Evolutionary conservation across 2,888 invertebrate species (phyloP).

Genomic region (Monochamus alternatus): DNA sequence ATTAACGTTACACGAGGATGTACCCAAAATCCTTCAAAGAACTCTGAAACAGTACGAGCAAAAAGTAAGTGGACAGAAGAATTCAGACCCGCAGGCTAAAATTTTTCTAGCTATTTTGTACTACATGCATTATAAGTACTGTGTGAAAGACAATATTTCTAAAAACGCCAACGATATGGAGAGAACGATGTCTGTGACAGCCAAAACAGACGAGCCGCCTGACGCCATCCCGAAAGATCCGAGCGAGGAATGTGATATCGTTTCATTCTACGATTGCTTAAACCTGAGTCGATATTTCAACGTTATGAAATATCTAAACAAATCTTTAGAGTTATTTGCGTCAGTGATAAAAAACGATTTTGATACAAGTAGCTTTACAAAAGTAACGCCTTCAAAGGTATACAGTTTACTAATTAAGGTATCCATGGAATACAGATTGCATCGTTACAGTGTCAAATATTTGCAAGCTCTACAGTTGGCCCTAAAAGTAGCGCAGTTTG

Average conservation of each 20-base stretch:
- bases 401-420: conserved; percentile 53
- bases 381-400: conserved; percentile 29
- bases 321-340: conserved; percentile 50
- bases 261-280: conserved; percentile 59
- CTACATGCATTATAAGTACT: conserved; percentile 56
- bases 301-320: conserved; percentile 55
- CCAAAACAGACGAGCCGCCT: conserved; percentile 17
- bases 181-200: conserved; percentile 38
- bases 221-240: conserved; percentile 53
- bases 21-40: conserved; percentile 44
- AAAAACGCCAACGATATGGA: conserved; percentile 60
- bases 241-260: conserved; percentile 62
- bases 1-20: conserved; percentile 47
- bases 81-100: conserved; percentile 19
- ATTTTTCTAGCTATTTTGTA: conserved; percentile 57
- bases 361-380: conserved; percentile 31
- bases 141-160: conserved; percentile 47
- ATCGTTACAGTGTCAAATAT: conserved; percentile 54
- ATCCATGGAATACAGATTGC: conserved; percentile 59
- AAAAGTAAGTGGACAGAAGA: conserved; percentile 31
- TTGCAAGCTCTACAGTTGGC: conserved; percentile 56
- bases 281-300: conserved; percentile 52
- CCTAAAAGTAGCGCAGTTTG: conserved; percentile 52
- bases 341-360: conserved; percentile 37
- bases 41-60: conserved; percentile 51